phyloP scores from a whole-genome alignment of 2,888 invertebrate species.

The Byasa hedistus region DNA sequence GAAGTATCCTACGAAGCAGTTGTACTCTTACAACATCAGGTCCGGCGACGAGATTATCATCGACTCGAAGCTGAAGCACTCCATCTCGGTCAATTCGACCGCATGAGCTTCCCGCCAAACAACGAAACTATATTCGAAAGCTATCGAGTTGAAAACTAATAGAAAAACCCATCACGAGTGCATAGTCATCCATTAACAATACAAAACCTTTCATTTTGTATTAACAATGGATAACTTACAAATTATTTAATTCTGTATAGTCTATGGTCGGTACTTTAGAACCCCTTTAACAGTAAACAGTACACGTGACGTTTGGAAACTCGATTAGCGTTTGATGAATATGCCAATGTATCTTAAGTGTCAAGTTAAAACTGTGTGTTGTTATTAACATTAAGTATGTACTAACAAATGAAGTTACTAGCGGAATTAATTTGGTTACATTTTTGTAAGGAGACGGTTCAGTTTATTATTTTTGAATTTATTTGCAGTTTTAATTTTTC shows the following conservation, averaged over 20 bases:
- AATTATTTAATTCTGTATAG: too few species aligned
- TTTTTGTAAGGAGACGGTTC: constrained; percentile 25
- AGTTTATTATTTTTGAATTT: constrained; percentile 21
- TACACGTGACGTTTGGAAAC: not conserved
- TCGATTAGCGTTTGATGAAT: not conserved
- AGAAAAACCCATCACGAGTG: constrained; percentile 4
- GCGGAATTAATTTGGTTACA: constrained; percentile 27
- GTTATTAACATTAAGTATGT: constrained; percentile 16
- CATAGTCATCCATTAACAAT: constrained; percentile 24
- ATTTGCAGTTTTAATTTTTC: constrained; percentile 25
- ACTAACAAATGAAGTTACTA: constrained; percentile 29
- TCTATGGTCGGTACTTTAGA: too few species aligned
- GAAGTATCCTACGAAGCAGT: constrained; percentile 91
- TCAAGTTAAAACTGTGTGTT: constrained; percentile 6
- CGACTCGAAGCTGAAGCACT: constrained; percentile 86
- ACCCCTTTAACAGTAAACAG: not conserved
- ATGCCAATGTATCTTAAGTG: constrained; percentile 5
- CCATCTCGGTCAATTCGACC: constrained; percentile 60
- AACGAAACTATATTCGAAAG: constrained; percentile 7
- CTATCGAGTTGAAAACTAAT: constrained; percentile 16
- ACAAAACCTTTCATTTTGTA: not conserved
- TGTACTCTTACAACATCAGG: constrained; percentile 94
- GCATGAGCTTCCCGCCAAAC: constrained; percentile 35
- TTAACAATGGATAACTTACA: too few species aligned
- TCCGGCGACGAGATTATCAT: constrained; percentile 95